Evolutionary conservation across 37 sponge, comb jelly and placozoan species (phyloP).

Genomic region (Spongia lamella): DNA sequence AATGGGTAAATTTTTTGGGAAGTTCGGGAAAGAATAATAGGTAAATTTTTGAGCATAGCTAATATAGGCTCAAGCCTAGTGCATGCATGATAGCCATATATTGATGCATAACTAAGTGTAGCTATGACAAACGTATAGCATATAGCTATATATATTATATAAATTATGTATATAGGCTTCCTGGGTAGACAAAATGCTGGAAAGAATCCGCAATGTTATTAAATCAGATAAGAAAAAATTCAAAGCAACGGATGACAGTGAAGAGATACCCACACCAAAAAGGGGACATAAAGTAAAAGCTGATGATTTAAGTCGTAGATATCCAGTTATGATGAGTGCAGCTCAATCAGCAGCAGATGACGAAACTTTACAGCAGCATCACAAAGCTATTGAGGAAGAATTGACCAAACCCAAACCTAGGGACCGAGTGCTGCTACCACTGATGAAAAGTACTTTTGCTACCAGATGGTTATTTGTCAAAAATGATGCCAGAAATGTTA

Average conservation of each 20-base stretch:
- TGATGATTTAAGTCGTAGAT: constrained; percentile 3
- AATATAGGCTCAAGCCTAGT: too few relatives aligned
- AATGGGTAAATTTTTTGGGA: too few relatives aligned
- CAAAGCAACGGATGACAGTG: neutral
- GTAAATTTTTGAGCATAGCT: too few relatives aligned
- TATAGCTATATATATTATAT: too few relatives aligned
- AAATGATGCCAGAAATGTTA: constrained; percentile 1
- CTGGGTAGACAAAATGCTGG: constrained; percentile 41
- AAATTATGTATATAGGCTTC: constrained; percentile 22
- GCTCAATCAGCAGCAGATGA: constrained; percentile 2
- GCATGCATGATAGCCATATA: too few relatives aligned
- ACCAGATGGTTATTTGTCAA: constrained; percentile 3
- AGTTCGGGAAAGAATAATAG: too few relatives aligned
- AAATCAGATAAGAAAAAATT: constrained; percentile 3
- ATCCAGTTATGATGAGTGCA: neutral
- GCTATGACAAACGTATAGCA: too few relatives aligned
- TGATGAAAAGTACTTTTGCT: constrained; percentile 29
- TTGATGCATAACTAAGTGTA: too few relatives aligned
- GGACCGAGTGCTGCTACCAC: constrained; percentile 41
- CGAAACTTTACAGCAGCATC: constrained; percentile 13
- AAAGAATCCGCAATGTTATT: constrained; percentile 10
- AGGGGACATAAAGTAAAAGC: neutral
- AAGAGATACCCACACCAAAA: neutral
- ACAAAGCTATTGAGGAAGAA: constrained; percentile 15
- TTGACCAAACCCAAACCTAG: constrained; percentile 35